A percentile compares a stretch with the other conserved stretches of the same genome.
Conservation (phyloP, 2,797 vertebrate species). For the Caiman crocodilus region DNA sequence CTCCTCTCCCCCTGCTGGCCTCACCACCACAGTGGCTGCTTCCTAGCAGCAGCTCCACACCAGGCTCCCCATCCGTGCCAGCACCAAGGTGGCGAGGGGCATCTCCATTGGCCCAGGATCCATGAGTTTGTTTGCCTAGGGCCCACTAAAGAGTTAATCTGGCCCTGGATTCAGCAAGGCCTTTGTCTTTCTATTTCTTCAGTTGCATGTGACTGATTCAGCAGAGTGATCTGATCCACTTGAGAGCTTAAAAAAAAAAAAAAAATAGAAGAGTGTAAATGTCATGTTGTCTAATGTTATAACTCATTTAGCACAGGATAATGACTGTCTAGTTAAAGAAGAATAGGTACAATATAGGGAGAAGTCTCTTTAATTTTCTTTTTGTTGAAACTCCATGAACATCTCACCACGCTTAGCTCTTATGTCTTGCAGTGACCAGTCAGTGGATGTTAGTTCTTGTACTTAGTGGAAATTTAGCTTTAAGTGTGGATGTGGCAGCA, state of each 20-base stretch:
- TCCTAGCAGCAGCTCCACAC: too few species aligned
- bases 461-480: constrained; percentile 34
- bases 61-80: too few species aligned
- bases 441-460: neutral
- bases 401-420: neutral
- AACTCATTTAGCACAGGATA: accelerated
- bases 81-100: too few species aligned
- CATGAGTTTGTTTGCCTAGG: too few species aligned
- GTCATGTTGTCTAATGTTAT: neutral
- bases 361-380: neutral
- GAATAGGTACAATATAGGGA: neutral
- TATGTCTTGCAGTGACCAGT: neutral
- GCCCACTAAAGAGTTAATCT: too few species aligned
- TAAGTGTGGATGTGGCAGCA: constrained; percentile 26
- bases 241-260: neutral
- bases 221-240: neutral
- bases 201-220: neutral
- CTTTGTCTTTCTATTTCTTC: neutral
- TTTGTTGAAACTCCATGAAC: neutral
- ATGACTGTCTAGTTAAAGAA: neutral
- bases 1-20: too few species aligned
- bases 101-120: too few species aligned
- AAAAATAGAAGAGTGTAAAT: neutral
- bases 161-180: too few species aligned
- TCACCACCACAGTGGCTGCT: too few species aligned